A percentile compares a stretch with the other conserved stretches of the same genome.
These are phyloP conservation scores for Tinea trinotella DNA, from an alignment of 2,888 invertebrate species.

Conservation along the genomic window DNA sequence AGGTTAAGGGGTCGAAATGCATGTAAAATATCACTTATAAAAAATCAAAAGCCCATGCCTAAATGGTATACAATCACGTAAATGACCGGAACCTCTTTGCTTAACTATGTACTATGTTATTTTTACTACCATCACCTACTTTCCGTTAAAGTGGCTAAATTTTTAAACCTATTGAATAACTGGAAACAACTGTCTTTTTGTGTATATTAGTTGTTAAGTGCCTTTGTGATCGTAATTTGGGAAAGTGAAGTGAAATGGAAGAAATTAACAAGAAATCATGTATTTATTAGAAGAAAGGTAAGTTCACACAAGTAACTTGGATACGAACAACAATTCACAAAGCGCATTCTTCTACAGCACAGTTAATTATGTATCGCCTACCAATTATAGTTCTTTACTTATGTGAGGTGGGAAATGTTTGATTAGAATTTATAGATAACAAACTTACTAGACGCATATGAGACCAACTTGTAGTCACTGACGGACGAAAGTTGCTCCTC, in stretches of 20 bases:
- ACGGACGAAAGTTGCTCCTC: too few relatives aligned
- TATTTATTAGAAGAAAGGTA: neutral
- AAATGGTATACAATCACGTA: neutral
- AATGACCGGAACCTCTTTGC: slow-evolving; percentile 10
- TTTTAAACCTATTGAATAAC: neutral
- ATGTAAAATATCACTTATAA: too few relatives aligned
- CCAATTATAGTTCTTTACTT: neutral
- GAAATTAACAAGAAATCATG: neutral
- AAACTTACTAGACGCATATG: too few relatives aligned
- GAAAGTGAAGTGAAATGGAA: neutral
- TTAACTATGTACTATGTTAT: slow-evolving; percentile 8
- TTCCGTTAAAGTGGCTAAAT: slow-evolving; percentile 1
- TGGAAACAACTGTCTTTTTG: neutral
- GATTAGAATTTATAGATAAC: too few relatives aligned
- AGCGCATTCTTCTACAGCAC: neutral
- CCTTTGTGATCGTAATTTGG: neutral
- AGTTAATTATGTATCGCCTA: neutral
- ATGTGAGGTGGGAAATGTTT: slow-evolving; percentile 1
- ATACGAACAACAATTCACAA: neutral
- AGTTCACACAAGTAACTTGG: neutral
- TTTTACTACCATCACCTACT: slow-evolving; percentile 9
- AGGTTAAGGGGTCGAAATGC: too few relatives aligned
- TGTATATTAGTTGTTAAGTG: neutral
- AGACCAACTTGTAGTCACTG: too few relatives aligned
- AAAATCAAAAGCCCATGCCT: neutral